Base-by-base conservation (phyloP, 2,888 invertebrate species). In the Eudasyphora cyanicolor region DNA sequence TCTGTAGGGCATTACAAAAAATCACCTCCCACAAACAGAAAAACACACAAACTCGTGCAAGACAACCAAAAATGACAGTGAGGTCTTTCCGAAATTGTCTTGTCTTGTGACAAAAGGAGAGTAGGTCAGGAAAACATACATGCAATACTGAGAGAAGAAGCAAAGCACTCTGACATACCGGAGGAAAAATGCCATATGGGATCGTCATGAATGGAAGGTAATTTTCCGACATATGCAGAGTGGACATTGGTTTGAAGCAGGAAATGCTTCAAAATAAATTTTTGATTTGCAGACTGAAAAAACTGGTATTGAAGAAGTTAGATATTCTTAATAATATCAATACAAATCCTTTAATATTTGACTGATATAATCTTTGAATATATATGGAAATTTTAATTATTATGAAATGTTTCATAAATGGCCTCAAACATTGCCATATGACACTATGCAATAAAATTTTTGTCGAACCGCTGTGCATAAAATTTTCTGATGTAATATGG, bases 101-200 rank as follows among this genome's bases (percentile, higher is more conserved):
- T 73, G 73, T 54, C 57, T 24, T 67, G 14, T 54, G 24, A 42
- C n/a, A 71, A 57, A 42, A 73, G 38, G n/a, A 42, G 24, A 27
- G 57, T 73, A 73, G 73, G 73, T 73, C 73, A 73, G 54, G 57
- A n/a, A 27, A 57, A 60, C 38, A 32, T 17, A 27, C 14, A 35
- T 54, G 21, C 54, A n/a, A n/a, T n/a, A n/a, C 35, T 27, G n/a
- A 5, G 27, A 6, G 62, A 35, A 29, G 35, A 54, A 0, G 32
- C 19, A 17, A 45, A 2, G 54, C 1, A 14, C 19, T 14, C n/a
- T 14, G 60, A 5, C 4, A 29, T 12, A 12, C 60, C 12, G n/a
- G 29, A 32, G 17, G 29, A 62, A n/a, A 19, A 32, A n/a, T 62
- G 62, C 29, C 60, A 62, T 62, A 29, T 62, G 32, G 49, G 49